Conservation (phyloP, 2,797 vertebrate genomes). For the Coendou prehensilis region DNA sequence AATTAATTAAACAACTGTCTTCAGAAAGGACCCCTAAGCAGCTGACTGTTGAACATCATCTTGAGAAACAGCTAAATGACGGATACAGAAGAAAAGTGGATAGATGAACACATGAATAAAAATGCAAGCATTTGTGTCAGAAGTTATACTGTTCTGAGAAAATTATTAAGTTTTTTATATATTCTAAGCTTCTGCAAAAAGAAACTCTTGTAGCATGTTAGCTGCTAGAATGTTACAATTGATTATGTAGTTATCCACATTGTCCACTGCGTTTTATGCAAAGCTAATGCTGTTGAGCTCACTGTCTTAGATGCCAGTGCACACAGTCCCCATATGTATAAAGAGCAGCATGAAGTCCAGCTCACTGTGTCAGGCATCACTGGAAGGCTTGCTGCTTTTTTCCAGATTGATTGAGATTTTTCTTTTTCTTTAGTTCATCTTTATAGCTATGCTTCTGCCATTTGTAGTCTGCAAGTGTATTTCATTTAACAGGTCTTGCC, state of each 20-base stretch:
- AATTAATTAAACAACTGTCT: constrained; percentile 85
- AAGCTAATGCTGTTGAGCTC: constrained; percentile 86
- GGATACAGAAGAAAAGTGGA: constrained; percentile 82
- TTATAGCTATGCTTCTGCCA: constrained; percentile 92
- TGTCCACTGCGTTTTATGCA: constrained; percentile 72
- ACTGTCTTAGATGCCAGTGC: constrained; percentile 89
- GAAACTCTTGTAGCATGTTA: constrained; percentile 87
- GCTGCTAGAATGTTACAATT: constrained; percentile 88
- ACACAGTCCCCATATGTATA: constrained; percentile 89
- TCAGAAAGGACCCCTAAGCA: constrained; percentile 83
- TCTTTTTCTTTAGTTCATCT: constrained; percentile 96
- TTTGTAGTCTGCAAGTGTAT: constrained; percentile 91
- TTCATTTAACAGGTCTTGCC: constrained; percentile 92
- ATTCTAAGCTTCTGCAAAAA: constrained; percentile 85
- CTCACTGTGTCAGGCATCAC: constrained; percentile 91
- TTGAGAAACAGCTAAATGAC: constrained; percentile 83
- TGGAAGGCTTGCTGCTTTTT: constrained; percentile 92
- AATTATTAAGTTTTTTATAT: constrained; percentile 81
- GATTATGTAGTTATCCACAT: constrained; percentile 87
- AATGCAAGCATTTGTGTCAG: constrained; percentile 84
- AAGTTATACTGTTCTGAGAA: constrained; percentile 84
- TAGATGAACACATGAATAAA: constrained; percentile 74
- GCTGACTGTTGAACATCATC: constrained; percentile 79
- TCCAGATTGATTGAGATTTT: constrained; percentile 93
- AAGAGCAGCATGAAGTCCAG: constrained; percentile 90